Percentiles rank a stretch among this genome's conserved stretches.
Evolutionary conservation across 1,140 invertebrate species (phyloP).

Genomic region (Aphidius gifuensis): DNA sequence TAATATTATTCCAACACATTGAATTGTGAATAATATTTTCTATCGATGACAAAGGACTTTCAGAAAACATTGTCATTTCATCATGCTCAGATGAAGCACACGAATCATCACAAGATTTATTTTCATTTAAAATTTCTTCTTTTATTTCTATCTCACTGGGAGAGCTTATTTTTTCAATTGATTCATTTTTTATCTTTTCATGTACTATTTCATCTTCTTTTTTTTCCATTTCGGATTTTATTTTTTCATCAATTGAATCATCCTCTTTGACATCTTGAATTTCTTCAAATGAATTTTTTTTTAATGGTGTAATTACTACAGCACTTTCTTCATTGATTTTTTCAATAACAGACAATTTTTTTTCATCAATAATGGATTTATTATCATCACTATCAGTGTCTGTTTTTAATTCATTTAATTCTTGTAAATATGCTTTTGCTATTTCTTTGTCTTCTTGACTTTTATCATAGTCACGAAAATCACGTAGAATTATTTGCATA

Average conservation of each 20-base stretch:
- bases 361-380: no score
- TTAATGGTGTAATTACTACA: neutral
- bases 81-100: no score
- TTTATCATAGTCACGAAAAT: conserved; percentile 8
- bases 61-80: no score
- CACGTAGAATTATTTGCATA: no score
- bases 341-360: no score
- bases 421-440: conserved; percentile 2
- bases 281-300: neutral
- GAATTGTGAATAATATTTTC: no score
- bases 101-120: conserved; percentile 12
- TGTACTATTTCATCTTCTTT: neutral
- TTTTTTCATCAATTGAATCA: neutral
- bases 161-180: neutral
- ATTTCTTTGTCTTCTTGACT: neutral
- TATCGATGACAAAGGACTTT: no score
- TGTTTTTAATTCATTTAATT: conserved; percentile 3
- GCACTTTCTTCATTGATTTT: no score
- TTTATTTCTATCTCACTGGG: neutral
- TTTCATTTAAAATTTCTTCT: neutral
- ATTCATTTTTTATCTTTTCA: neutral
- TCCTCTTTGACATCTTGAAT: neutral
- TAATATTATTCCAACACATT: neutral
- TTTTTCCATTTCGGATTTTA: neutral
- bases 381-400: conserved; percentile 8